Base-by-base conservation (phyloP, 2,797 vertebrate genomes). In the Distichodus sexfasciatus region DNA sequence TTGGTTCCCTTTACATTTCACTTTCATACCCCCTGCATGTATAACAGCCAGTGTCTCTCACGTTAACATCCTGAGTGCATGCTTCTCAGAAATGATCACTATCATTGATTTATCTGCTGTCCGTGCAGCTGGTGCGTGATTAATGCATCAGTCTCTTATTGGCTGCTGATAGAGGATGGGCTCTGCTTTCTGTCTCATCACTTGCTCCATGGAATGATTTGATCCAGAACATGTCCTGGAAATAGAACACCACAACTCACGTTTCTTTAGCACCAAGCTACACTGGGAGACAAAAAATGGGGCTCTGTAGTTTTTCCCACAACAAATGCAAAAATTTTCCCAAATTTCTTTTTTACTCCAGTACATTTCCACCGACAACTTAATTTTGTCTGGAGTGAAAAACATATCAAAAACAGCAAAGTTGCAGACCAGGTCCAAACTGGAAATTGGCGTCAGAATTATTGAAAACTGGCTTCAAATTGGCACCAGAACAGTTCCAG, bases 111-210 rank as follows among this genome's bases (percentile, higher is more conserved):
- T 17, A 60, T 76, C 53, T 26, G 4, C 46, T 53, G 62, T 78
- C 66, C 64, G 64, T 33, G 53, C 51, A 40, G 54, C n/a, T 35
- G 58, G 44, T 14, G 67, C 5, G 28, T 8, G 67, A 79, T 58
- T 74, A 1, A 44, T 14, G 59, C 71, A 84, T 75, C 74, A 69
- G 77, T 79, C 57, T 23, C 41, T 76, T 51, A 80, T 76, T 66
- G 75, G 74, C 70, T 69, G 55, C 33, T 62, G 41, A 64, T 53
- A 54, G 72, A 31, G 53, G 75, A 69, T n/a, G 26, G 51, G 46
- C 64, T 75, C 69, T 66, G 59, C 72, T 75, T 82, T 78, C n/a
- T 60, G 74, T 53, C 66, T 68, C 69, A 66, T 69, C 21, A 72
- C 23, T 59, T 28, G 26, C 58, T 77, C 55, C 5, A 1, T 14